Conservation (phyloP, 2,113 vertebrate genomes). For the Saccopteryx bilineata region DNA sequence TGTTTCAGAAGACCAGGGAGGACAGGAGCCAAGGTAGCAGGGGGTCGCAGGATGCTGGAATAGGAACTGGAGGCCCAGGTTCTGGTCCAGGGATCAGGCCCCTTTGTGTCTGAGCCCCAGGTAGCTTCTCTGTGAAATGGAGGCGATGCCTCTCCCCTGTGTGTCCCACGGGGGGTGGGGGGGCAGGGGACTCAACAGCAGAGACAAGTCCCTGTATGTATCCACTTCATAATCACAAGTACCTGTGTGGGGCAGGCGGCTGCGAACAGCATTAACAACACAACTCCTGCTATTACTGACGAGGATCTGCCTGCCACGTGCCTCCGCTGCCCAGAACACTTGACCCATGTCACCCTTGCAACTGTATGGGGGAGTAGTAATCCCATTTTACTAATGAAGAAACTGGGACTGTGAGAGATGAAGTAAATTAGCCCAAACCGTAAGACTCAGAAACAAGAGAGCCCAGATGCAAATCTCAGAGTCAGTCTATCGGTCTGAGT, state of each 20-base stretch:
- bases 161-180: accelerated
- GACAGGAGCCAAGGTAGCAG: background rate
- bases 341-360: accelerated
- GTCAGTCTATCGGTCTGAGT: accelerated
- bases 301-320: background rate
- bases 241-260: background rate
- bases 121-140: background rate
- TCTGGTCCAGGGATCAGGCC: background rate
- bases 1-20: background rate
- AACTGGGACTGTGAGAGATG: background rate
- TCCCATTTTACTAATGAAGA: background rate
- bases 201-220: background rate
- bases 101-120: background rate
- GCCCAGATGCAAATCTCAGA: background rate
- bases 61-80: background rate
- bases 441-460: background rate
- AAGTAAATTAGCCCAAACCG: background rate
- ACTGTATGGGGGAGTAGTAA: accelerated
- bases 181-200: accelerated
- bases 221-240: accelerated
- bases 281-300: accelerated
- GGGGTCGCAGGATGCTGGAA: background rate
- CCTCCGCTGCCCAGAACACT: background rate
- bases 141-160: accelerated
- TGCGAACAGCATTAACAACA: background rate